Evolutionary conservation across 2,888 invertebrate genomes (phyloP).

Genomic region (Margaritifera margaritifera): DNA sequence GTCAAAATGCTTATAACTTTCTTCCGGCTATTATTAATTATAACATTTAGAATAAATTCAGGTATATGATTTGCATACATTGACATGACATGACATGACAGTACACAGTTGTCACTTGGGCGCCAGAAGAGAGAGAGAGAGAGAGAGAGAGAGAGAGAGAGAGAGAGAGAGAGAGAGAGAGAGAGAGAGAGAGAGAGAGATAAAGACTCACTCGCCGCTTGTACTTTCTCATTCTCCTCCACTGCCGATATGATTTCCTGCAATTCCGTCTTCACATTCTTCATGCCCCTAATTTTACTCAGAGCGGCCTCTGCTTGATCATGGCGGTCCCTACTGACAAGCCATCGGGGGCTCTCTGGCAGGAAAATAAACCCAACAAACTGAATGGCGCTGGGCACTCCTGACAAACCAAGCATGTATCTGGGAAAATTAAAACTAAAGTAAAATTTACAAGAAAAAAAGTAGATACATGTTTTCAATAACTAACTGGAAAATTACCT

Average conservation of each 20-base stretch:
- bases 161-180: background rate
- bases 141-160: too few species aligned
- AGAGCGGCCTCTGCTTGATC: constrained; percentile 67
- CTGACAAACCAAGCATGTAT: constrained; percentile 76
- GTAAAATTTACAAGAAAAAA: constrained; percentile 1
- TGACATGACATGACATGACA: too few species aligned
- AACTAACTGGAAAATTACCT: too few species aligned
- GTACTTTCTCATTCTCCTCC: constrained; percentile 29
- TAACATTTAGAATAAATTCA: too few species aligned
- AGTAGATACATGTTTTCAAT: background rate
- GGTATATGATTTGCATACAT: too few species aligned
- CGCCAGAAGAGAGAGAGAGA: too few species aligned
- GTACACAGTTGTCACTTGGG: too few species aligned
- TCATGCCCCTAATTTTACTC: constrained; percentile 66
- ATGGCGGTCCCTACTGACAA: constrained; percentile 45
- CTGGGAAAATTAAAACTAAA: constrained; percentile 49
- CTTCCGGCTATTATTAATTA: too few species aligned
- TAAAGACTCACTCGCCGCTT: background rate
- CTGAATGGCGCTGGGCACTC: constrained; percentile 75
- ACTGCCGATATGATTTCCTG: constrained; percentile 67
- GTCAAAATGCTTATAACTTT: too few species aligned
- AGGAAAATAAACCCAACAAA: constrained; percentile 75
- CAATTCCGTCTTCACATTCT: constrained; percentile 71
- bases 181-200: background rate
- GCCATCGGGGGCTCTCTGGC: constrained; percentile 76